Conservation (phyloP, 1,140 invertebrate genomes). For the Epicauta chinensis region DNA sequence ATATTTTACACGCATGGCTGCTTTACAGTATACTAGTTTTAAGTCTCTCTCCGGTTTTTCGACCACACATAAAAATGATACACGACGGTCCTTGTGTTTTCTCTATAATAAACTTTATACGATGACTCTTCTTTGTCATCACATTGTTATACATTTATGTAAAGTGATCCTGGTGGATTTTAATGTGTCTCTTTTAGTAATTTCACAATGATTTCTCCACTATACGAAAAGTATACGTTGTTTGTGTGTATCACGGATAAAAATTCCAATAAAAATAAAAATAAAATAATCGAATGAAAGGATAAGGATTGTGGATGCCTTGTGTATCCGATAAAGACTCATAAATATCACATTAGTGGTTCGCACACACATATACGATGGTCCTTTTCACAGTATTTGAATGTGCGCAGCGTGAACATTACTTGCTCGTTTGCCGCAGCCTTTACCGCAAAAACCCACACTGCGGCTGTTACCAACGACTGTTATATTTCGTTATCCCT, state of each 20-base stretch:
- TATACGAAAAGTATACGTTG: too few relatives aligned
- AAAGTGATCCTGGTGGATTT: not conserved
- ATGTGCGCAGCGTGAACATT: constrained; percentile 32
- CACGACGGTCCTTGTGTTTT: constrained; percentile 27
- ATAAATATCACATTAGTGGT: constrained; percentile 37
- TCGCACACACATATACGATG: constrained; percentile 21
- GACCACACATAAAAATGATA: constrained; percentile 35
- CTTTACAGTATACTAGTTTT: constrained; percentile 24
- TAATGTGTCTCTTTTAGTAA: not conserved
- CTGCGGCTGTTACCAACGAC: constrained; percentile 22
- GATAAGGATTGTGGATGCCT: constrained; percentile 7
- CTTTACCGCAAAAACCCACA: constrained; percentile 28
- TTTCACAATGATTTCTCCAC: too few relatives aligned
- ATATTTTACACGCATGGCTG: constrained; percentile 35
- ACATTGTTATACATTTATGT: constrained; percentile 21
- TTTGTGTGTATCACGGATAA: too few relatives aligned
- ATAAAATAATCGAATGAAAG: too few relatives aligned
- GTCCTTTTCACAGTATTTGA: not conserved
- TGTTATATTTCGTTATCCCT: constrained; percentile 10
- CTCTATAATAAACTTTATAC: constrained; percentile 20
- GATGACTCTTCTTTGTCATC: constrained; percentile 17
- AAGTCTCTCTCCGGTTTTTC: constrained; percentile 24
- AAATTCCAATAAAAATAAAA: too few relatives aligned
- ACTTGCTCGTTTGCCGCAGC: constrained; percentile 34
- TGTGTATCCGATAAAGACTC: constrained; percentile 33